Evolutionary conservation across 2,888 invertebrate genomes (phyloP), one percentile per base, ranked within the genome.

Genomic region (Dexiosoma caninum): DNA sequence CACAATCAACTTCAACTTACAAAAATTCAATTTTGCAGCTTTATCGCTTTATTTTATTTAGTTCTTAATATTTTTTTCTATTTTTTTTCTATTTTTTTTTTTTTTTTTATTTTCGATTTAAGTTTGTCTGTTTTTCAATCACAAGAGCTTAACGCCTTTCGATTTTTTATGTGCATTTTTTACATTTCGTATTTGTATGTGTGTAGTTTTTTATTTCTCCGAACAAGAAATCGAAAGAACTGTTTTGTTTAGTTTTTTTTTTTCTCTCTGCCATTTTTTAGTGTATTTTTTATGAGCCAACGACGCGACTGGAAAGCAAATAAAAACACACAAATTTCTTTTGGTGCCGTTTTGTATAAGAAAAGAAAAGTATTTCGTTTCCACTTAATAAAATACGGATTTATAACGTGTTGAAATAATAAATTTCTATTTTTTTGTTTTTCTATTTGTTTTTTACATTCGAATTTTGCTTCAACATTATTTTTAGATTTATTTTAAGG

Each of bases 311-410:
- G 21, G 70, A 64, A 79, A 75, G 64, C 74, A 79, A 79, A 79
- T 75, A 79, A 40, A 64, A 70, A 64, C 46, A 14, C 2, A 57
- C 19, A 44, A 49, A 19, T 57, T 35, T 46, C 0, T 46, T 51
- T 40, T 14, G 14, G 23, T 59, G n/a, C 16, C 14, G 9, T 37
- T 35, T 32, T 35, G 49, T 59, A 5, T 37, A 40, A 40, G 32
- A 40, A 55, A 49, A 46, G 40, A 16, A 42, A 60, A 62, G 53
- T 62, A 55, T 75, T 79, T 66, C 35, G 59, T 75, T 80, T 80
- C 66, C 75, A 69, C 75, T 80, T 80, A 80, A 74, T 74, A 80
- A 80, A 80, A 66, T 71, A 53, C 64, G 79, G 79, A 80, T 80
- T 80, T 80, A 75, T 66, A 80, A 80, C 64, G 72, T 80, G 79